A percentile compares a stretch with the other conserved stretches of the same genome.
These are phyloP conservation scores for Agonum fuliginosum DNA, from an alignment of 2,888 invertebrate genomes.

Conservation along the genomic window DNA sequence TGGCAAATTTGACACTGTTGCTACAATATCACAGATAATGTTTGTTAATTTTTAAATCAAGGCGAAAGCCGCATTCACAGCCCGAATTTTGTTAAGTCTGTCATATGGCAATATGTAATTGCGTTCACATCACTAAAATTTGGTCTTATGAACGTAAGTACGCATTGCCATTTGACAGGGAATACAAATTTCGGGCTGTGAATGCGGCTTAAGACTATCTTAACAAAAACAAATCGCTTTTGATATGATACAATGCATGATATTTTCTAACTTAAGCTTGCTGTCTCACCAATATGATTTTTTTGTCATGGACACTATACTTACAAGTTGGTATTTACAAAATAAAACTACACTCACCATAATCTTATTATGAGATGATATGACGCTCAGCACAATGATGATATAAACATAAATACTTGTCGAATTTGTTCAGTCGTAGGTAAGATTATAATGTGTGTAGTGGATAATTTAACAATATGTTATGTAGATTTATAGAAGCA, in stretches of 20 bases:
- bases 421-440: slow-evolving; percentile 17
- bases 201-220: slow-evolving; percentile 9
- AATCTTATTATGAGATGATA: slow-evolving; percentile 39
- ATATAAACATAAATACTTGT: slow-evolving; percentile 27
- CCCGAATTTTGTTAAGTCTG: neutral
- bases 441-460: slow-evolving; percentile 32
- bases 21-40: slow-evolving; percentile 43
- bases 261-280: slow-evolving; percentile 37
- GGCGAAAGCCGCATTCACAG: too few species aligned
- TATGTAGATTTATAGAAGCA: slow-evolving; percentile 38
- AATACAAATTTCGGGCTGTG: too few species aligned
- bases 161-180: too few species aligned
- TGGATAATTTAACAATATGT: neutral
- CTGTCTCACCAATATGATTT: slow-evolving; percentile 42
- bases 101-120: too few species aligned
- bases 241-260: slow-evolving; percentile 45
- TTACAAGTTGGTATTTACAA: slow-evolving; percentile 49
- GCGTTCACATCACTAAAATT: too few species aligned
- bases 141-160: too few species aligned
- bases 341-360: slow-evolving; percentile 15
- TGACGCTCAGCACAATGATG: slow-evolving; percentile 17
- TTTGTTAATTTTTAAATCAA: slow-evolving; percentile 14
- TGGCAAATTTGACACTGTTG: slow-evolving; percentile 41
- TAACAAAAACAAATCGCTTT: too few species aligned
- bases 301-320: slow-evolving; percentile 43